These are phyloP conservation scores for Nematopogon swammerdamellus DNA, from an alignment of 2,888 invertebrate genomes.

Conservation along the genomic window DNA sequence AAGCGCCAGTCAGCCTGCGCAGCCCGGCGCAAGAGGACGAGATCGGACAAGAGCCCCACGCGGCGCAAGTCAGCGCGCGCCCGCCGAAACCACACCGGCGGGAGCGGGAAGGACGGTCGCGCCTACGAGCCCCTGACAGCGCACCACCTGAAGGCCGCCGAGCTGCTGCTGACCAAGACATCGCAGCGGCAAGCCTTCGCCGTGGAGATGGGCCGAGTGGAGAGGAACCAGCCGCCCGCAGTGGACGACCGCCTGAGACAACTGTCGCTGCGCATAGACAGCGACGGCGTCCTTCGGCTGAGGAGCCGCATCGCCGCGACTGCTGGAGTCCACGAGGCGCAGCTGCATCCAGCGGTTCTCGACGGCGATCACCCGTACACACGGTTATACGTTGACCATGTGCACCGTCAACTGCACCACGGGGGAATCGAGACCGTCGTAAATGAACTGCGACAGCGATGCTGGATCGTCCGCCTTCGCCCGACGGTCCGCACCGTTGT, in stretches of 20 bases:
- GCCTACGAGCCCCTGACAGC: neutral
- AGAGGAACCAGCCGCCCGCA: neutral
- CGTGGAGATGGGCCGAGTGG: neutral
- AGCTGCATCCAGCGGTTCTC: conserved; percentile 3
- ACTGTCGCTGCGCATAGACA: conserved; percentile 6
- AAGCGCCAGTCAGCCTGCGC: neutral
- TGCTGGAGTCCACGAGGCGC: neutral
- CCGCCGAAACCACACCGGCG: neutral
- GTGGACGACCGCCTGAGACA: neutral
- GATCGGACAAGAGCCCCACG: neutral
- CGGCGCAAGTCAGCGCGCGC: neutral
- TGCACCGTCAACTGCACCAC: conserved; percentile 5
- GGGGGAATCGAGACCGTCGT: conserved; percentile 5
- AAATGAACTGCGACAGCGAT: conserved; percentile 8
- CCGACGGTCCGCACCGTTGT: conserved; percentile 4
- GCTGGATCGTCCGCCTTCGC: conserved; percentile 7
- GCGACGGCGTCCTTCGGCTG: conserved; percentile 5
- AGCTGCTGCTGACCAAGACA: neutral
- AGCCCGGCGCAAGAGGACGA: neutral
- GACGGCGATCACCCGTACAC: neutral
- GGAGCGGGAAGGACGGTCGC: neutral
- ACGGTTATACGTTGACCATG: neutral
- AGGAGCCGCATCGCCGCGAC: conserved; percentile 1
- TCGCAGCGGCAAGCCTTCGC: neutral
- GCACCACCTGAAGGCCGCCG: neutral